phyloP scores from a whole-genome alignment of 2,888 invertebrate species.

The Dynastes tityus region DNA sequence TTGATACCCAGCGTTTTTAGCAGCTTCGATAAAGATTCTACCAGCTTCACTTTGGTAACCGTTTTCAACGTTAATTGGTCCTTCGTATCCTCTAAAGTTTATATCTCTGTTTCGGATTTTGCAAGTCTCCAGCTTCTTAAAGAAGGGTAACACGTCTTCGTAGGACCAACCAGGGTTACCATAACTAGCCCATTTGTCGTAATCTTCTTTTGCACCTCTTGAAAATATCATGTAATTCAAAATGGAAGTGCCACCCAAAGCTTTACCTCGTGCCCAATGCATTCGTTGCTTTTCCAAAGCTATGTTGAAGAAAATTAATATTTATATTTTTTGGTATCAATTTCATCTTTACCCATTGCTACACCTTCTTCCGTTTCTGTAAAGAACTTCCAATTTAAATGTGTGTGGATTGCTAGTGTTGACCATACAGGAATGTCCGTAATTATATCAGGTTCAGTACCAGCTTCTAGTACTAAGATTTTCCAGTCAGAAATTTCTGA shows the following conservation, averaged over 20 bases:
- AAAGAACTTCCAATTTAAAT: slow-evolving; percentile 76
- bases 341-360: neutral
- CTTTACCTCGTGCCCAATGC: slow-evolving; percentile 76
- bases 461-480: slow-evolving; percentile 79
- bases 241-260: slow-evolving; percentile 85
- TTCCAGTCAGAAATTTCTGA: slow-evolving; percentile 69
- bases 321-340: neutral
- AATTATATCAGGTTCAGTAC: slow-evolving; percentile 71
- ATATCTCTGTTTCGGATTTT: slow-evolving; percentile 71
- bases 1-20: slow-evolving; percentile 75
- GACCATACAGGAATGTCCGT: slow-evolving; percentile 73
- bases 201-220: slow-evolving; percentile 80
- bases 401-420: slow-evolving; percentile 72
- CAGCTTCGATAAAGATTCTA: slow-evolving; percentile 73
- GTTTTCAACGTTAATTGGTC: slow-evolving; percentile 74
- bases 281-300: slow-evolving; percentile 63
- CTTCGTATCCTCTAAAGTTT: slow-evolving; percentile 72
- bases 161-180: slow-evolving; percentile 84
- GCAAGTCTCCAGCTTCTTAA: slow-evolving; percentile 79
- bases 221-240: slow-evolving; percentile 88
- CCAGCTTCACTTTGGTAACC: slow-evolving; percentile 11
- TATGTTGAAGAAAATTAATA: slow-evolving; percentile 52
- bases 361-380: slow-evolving; percentile 73
- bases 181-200: slow-evolving; percentile 81
- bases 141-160: slow-evolving; percentile 81